Evolutionary conservation across 2,888 invertebrate species (phyloP).

Genomic region (Agrochola lota): DNA sequence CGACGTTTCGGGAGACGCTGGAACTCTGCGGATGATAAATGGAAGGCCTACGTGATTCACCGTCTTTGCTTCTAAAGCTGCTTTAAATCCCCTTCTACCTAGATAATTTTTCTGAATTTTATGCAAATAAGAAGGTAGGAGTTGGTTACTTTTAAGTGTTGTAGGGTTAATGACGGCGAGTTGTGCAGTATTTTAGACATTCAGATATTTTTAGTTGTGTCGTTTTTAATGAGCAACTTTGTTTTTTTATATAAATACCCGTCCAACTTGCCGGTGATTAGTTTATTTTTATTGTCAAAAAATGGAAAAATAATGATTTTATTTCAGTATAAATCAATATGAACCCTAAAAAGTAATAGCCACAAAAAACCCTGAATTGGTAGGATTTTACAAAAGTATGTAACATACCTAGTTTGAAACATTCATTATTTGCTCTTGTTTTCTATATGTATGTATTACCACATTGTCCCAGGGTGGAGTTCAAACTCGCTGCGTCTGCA

Average conservation of each 20-base stretch:
- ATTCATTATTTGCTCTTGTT: slow-evolving; percentile 29
- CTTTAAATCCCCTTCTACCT: slow-evolving; percentile 44
- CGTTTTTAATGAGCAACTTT: neutral
- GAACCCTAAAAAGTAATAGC: neutral
- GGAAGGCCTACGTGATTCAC: slow-evolving; percentile 78
- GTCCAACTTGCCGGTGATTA: neutral
- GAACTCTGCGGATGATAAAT: slow-evolving; percentile 78
- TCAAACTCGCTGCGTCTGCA: slow-evolving; percentile 43
- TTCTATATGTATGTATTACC: slow-evolving; percentile 36
- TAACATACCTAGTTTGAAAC: neutral
- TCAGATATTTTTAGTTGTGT: neutral
- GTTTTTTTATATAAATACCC: neutral
- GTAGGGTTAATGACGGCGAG: neutral
- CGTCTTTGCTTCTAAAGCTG: slow-evolving; percentile 64
- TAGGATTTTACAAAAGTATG: neutral
- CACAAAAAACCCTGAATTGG: neutral
- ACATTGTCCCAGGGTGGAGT: slow-evolving; percentile 36
- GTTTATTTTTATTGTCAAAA: neutral
- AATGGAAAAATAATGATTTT: neutral
- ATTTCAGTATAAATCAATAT: neutral
- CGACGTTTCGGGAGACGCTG: slow-evolving; percentile 72
- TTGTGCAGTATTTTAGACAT: neutral
- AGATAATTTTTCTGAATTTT: slow-evolving; percentile 42
- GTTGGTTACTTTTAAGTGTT: neutral
- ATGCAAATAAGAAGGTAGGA: slow-evolving; percentile 18